A percentile compares a stretch with the other conserved stretches of the same genome.
Evolutionary conservation across 2,888 invertebrate genomes (phyloP).

Genomic region (Epinotia ramella): DNA sequence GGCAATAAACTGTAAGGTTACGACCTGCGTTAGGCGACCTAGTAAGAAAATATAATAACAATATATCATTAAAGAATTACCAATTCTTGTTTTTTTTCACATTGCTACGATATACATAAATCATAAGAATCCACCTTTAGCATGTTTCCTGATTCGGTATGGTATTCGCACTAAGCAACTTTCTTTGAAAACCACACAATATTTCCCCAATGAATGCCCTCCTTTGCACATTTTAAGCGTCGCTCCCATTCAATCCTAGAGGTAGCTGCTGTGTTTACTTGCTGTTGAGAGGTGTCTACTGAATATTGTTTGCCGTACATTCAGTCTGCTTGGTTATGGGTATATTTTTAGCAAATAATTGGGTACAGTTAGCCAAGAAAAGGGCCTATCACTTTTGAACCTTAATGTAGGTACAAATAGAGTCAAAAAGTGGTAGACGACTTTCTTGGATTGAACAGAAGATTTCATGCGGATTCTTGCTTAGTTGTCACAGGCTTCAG

Average conservation of each 20-base stretch:
- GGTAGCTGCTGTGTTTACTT: conserved; percentile 22
- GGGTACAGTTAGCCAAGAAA: too few species aligned
- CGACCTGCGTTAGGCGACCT: too few species aligned
- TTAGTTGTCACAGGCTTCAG: background rate
- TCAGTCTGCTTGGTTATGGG: conserved; percentile 1
- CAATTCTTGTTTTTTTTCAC: too few species aligned
- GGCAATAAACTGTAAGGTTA: too few species aligned
- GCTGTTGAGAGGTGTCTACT: conserved; percentile 39
- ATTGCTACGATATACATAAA: too few species aligned
- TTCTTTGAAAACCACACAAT: background rate
- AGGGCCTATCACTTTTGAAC: too few species aligned
- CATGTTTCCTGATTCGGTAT: background rate
- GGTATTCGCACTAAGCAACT: background rate
- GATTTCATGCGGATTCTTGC: background rate
- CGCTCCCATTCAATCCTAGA: conserved; percentile 21
- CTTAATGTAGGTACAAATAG: too few species aligned
- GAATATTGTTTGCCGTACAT: conserved; percentile 15
- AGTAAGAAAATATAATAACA: too few species aligned
- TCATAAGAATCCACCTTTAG: too few species aligned
- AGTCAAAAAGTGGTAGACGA: too few species aligned
- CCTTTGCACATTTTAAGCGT: conserved; percentile 27
- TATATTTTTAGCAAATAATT: conserved; percentile 11
- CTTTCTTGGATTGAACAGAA: background rate
- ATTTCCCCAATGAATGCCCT: conserved; percentile 11
- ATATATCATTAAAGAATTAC: too few species aligned